A percentile compares a stretch with the other conserved stretches of the same genome.
phyloP scores from a whole-genome alignment of 2,113 vertebrate genomes.

The Phocoena sinus region DNA sequence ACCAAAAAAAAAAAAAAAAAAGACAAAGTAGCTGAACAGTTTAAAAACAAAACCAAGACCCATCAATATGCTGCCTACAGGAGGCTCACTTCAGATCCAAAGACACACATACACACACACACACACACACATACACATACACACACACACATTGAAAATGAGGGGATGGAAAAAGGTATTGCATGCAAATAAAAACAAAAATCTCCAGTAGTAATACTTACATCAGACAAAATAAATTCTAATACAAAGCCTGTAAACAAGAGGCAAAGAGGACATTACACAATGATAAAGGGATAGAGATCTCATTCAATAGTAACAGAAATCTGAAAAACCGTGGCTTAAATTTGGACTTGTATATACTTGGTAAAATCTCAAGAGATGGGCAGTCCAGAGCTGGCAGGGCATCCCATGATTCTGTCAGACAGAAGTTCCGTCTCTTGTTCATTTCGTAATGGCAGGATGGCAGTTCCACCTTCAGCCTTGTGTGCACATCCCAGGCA shows the following conservation, averaged over 20 bases:
- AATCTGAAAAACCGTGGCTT: neutral
- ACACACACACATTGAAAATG: too few species aligned
- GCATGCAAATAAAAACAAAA: too few species aligned
- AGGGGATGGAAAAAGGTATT: too few species aligned
- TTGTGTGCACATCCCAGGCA: neutral
- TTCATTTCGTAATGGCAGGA: neutral
- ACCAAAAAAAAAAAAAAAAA: too few species aligned
- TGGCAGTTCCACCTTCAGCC: neutral
- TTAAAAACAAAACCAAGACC: too few species aligned
- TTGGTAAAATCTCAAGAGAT: neutral
- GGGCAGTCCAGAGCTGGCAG: neutral
- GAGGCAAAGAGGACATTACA: neutral
- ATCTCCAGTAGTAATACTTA: neutral
- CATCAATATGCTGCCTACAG: too few species aligned
- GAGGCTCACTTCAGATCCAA: too few species aligned
- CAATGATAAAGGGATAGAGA: neutral
- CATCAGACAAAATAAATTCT: neutral
- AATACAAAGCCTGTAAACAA: neutral
- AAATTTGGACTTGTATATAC: neutral
- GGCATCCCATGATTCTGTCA: accelerated
- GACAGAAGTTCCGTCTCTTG: neutral
- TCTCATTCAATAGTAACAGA: neutral
- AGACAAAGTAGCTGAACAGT: too few species aligned
- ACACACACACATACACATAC: too few species aligned
- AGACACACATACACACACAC: too few species aligned